phyloP scores from a whole-genome alignment of 2,113 vertebrate genomes.

The Cynocephalus volans region DNA sequence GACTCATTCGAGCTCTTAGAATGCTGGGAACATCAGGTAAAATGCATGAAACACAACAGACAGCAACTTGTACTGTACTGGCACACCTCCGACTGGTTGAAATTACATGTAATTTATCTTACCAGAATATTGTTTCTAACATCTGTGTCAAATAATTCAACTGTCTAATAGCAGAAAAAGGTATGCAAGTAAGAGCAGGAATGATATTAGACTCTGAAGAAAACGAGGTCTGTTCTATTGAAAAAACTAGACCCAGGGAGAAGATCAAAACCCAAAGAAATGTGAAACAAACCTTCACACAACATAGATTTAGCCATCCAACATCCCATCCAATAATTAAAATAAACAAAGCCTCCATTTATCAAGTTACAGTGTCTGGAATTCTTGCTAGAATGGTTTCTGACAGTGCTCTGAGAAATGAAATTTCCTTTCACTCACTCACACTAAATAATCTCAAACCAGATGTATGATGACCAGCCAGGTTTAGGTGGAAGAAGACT shows the following conservation, averaged over 20 bases:
- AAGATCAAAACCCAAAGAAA: slow-evolving; percentile 67
- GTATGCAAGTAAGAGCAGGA: not conserved
- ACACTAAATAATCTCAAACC: slow-evolving; percentile 73
- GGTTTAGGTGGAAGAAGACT: slow-evolving; percentile 16
- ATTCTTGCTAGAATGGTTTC: slow-evolving; percentile 67
- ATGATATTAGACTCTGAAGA: slow-evolving; percentile 19
- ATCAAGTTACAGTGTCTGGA: slow-evolving; percentile 59
- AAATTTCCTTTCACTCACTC: slow-evolving; percentile 61
- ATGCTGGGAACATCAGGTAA: not conserved
- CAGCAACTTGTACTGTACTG: not conserved
- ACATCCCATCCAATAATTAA: slow-evolving; percentile 63
- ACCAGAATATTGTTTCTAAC: slow-evolving; percentile 32
- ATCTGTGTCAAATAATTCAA: slow-evolving; percentile 32
- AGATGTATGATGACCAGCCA: slow-evolving; percentile 46
- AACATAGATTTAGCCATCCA: not conserved
- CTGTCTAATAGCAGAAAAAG: slow-evolving; percentile 48
- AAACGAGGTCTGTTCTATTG: not conserved
- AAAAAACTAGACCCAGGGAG: slow-evolving; percentile 54
- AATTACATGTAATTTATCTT: slow-evolving; percentile 33
- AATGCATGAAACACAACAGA: not conserved
- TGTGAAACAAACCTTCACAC: slow-evolving; percentile 46
- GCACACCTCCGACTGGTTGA: not conserved
- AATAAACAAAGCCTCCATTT: slow-evolving; percentile 74
- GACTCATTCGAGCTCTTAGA: not conserved
- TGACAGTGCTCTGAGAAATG: slow-evolving; percentile 59